A percentile compares a stretch with the other conserved stretches of the same genome.
Conservation (phyloP, 2,797 vertebrate genomes). For the Perodicticus potto region DNA sequence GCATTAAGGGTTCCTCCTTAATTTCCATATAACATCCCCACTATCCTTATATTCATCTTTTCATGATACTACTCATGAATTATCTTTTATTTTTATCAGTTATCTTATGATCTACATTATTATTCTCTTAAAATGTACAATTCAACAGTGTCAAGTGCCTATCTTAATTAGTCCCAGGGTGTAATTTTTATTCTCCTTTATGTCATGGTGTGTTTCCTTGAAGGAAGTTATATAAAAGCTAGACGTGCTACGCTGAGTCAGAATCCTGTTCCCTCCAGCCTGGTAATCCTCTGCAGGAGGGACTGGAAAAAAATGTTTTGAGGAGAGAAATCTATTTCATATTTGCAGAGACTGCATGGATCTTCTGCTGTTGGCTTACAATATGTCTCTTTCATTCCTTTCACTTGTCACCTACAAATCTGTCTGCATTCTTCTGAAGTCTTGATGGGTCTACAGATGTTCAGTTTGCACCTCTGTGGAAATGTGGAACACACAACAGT, state of each 20-base stretch:
- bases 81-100: conserved; percentile 26
- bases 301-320: background rate
- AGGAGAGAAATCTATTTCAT: background rate
- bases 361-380: background rate
- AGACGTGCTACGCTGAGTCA: background rate
- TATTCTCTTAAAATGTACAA: background rate
- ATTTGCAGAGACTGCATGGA: background rate
- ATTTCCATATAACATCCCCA: background rate
- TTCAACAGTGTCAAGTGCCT: background rate
- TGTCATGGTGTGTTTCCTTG: conserved; percentile 10
- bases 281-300: background rate
- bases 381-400: background rate
- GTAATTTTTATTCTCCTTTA: conserved; percentile 28
- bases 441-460: background rate
- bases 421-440: background rate
- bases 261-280: background rate
- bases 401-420: background rate
- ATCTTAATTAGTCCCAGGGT: background rate
- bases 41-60: background rate
- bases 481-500: background rate
- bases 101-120: background rate
- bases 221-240: conserved; percentile 6
- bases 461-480: background rate
- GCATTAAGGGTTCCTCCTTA: background rate
- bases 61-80: background rate